A percentile compares a stretch with the other conserved stretches of the same genome.
These are phyloP conservation scores for Scolopax bukidnonensis DNA, from an alignment of 2,797 vertebrate species.

Conservation along the genomic window DNA sequence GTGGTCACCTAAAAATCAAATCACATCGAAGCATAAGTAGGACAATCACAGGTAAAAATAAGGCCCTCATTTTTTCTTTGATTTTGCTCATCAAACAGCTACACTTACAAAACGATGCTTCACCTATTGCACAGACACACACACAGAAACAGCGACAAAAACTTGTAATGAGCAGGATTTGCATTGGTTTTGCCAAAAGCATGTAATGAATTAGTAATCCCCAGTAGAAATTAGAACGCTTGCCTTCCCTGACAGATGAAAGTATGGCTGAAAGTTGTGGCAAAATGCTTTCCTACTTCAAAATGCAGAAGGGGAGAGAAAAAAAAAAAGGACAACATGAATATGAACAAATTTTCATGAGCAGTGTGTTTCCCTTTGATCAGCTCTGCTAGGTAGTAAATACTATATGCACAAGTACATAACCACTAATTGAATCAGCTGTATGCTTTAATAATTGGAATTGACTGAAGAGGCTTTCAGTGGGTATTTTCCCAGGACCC, in stretches of 20 bases:
- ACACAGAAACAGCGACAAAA: background rate
- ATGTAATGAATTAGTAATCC: slow-evolving; percentile 46
- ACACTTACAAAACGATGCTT: background rate
- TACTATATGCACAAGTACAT: slow-evolving; percentile 13
- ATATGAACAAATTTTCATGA: slow-evolving; percentile 40
- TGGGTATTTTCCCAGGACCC: slow-evolving; percentile 60
- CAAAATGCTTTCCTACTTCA: slow-evolving; percentile 26
- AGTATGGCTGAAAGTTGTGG: slow-evolving; percentile 40
- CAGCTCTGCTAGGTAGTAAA: slow-evolving; percentile 44
- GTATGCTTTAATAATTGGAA: slow-evolving; percentile 46
- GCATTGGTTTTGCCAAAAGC: slow-evolving; percentile 45
- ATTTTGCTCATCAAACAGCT: background rate
- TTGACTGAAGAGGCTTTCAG: slow-evolving; percentile 27
- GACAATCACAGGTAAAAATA: background rate
- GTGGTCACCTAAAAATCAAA: background rate
- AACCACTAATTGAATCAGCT: slow-evolving; percentile 52
- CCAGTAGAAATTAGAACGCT: slow-evolving; percentile 1
- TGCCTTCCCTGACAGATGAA: background rate
- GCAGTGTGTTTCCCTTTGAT: slow-evolving; percentile 42
- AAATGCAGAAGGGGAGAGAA: background rate
- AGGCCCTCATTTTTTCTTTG: background rate
- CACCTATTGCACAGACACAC: background rate
- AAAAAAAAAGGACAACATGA: slow-evolving; percentile 10
- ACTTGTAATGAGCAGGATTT: background rate
- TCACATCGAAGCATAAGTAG: background rate